Base-by-base conservation (phyloP, 2,888 invertebrate species). In the Ennomos quercinarius region DNA sequence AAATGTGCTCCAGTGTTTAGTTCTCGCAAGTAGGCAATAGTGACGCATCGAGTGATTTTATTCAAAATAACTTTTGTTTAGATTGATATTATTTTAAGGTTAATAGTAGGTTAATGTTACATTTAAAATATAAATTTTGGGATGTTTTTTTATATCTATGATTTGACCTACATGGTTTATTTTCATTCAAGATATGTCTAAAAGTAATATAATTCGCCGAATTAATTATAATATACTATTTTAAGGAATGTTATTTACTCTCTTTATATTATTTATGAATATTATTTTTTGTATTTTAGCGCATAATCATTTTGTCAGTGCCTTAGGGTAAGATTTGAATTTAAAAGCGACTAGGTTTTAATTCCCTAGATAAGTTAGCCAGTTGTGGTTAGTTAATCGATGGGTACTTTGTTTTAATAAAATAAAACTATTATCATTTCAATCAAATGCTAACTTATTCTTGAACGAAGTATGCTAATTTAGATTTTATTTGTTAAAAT, bases 221-320 rank as follows among this genome's bases (percentile, higher is more conserved):
- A 83, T 84, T 81, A 84, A 83, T 84, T 81, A 78, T 71, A 68
- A 77, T 77, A 80, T 80, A 77, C 78, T 82, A 80, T 78, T 83
- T 79, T 84, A 89, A 83, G 87, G 82, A 85, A 87, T 87, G 87
- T 89, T 86, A 87, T 84, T 85, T 82, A 86, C 84, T 86, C 85
- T 80, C 83, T 77, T 77, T 83, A 81, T 81, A 81, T 86, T 84
- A 85, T 86, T 84, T 86, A 81, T 83, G 78, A 76, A 78, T 80
- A 78, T 74, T 74, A 57, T 51, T 82, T 77, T 84, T 85, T 76
- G 76, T 87, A 85, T 52, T 55, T 27, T 59, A 47, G 52, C 48
- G 84, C 77, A 80, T 83, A 84, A 89, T 86, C 79, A 78, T 88
- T 90, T 87, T 87, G 81, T 85, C 89, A 90, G 89, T 90, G 90